phyloP scores from a whole-genome alignment of 2,888 invertebrate species.

The Lochmaea capreae region DNA sequence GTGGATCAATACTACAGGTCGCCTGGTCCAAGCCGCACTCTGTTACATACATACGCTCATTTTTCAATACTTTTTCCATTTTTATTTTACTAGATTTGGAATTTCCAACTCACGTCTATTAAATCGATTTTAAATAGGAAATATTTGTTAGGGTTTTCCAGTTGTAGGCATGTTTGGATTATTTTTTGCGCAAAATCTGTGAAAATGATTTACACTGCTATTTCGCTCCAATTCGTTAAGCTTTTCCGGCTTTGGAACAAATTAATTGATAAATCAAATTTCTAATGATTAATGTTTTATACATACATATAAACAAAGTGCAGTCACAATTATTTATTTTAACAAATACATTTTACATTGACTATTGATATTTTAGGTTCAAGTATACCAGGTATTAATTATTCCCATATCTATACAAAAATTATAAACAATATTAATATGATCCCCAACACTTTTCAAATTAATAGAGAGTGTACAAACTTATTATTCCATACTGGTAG shows the following conservation, averaged over 20 bases:
- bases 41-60: slow-evolving; percentile 19
- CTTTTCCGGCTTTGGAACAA: not conserved
- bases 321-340: no score
- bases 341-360: no score
- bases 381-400: no score
- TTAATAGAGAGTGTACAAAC: no score
- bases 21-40: slow-evolving; percentile 61
- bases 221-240: not conserved
- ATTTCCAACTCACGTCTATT: not conserved
- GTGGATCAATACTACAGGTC: slow-evolving; percentile 64
- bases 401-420: no score
- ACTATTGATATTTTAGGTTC: no score
- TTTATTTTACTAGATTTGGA: not conserved
- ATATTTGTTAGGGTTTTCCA: not conserved
- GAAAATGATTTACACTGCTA: not conserved
- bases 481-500: no score
- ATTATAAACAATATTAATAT: no score
- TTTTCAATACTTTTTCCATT: slow-evolving; percentile 47
- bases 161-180: not conserved
- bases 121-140: not conserved
- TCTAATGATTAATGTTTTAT: not conserved
- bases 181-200: slow-evolving; percentile 1
- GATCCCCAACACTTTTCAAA: no score
- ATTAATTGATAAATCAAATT: not conserved
- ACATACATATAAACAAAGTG: no score